These are phyloP conservation scores for Microcebus murinus DNA, from an alignment of 2,113 vertebrate genomes.

Conservation along the genomic window DNA sequence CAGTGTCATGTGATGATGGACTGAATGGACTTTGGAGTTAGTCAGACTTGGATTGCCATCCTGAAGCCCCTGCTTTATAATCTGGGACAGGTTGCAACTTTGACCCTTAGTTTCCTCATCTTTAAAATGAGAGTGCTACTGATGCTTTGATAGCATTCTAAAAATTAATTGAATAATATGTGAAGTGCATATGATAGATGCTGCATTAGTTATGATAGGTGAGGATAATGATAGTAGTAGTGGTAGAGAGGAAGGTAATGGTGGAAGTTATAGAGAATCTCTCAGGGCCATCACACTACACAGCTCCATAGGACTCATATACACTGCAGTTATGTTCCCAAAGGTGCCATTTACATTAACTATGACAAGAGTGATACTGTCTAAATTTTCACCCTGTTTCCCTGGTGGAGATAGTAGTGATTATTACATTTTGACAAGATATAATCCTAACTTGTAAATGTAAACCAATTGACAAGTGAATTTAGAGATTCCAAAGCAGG, in stretches of 20 bases:
- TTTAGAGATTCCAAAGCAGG: neutral
- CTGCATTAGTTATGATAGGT: neutral
- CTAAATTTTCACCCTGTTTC: neutral
- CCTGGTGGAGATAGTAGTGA: neutral
- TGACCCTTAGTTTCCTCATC: neutral
- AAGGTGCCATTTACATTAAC: neutral
- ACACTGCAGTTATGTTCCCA: neutral
- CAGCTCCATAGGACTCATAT: neutral
- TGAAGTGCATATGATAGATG: neutral
- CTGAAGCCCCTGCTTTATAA: neutral
- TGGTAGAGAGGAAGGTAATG: neutral
- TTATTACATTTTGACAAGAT: neutral
- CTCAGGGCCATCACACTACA: neutral
- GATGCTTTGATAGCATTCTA: conserved; percentile 6
- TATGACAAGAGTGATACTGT: neutral
- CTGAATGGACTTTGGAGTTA: neutral
- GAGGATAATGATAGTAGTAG: neutral
- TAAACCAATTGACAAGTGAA: neutral
- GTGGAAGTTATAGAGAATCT: neutral
- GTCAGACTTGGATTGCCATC: neutral
- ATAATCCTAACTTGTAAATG: neutral
- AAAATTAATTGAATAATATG: neutral
- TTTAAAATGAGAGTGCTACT: neutral
- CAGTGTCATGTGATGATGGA: neutral
- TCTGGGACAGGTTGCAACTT: neutral